phyloP scores from a whole-genome alignment of 2,888 invertebrate species.

The Periphyllus acericola region DNA sequence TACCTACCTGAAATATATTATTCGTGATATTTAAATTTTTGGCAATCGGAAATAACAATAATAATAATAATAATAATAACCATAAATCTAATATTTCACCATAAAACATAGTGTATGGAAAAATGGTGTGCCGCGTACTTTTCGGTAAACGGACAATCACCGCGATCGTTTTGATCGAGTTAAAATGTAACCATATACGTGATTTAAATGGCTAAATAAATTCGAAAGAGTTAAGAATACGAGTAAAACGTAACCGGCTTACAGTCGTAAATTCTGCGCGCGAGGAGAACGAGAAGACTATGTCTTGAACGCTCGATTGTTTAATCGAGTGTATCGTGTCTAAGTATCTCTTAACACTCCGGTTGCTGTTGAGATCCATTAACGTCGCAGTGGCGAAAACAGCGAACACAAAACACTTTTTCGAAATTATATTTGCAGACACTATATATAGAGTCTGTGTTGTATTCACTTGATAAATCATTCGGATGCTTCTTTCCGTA shows the following conservation, averaged over 20 bases:
- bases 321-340: constrained; percentile 36
- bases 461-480: not conserved
- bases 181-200: not conserved
- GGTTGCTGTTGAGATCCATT: constrained; percentile 42
- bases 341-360: constrained; percentile 54
- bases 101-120: no score
- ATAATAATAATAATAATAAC: no score
- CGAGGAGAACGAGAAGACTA: not conserved
- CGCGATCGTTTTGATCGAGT: no score
- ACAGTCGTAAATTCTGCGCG: not conserved
- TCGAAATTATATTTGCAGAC: not conserved
- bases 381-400: not conserved
- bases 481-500: not conserved
- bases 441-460: not conserved
- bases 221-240: not conserved
- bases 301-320: constrained; percentile 13
- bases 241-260: not conserved
- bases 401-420: not conserved
- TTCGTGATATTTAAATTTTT: no score
- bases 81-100: no score
- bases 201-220: not conserved
- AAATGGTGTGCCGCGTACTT: no score
- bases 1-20: no score
- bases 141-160: no score
- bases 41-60: no score